These are phyloP conservation scores for Biston stratarius DNA, from an alignment of 2,888 invertebrate species.

Conservation along the genomic window DNA sequence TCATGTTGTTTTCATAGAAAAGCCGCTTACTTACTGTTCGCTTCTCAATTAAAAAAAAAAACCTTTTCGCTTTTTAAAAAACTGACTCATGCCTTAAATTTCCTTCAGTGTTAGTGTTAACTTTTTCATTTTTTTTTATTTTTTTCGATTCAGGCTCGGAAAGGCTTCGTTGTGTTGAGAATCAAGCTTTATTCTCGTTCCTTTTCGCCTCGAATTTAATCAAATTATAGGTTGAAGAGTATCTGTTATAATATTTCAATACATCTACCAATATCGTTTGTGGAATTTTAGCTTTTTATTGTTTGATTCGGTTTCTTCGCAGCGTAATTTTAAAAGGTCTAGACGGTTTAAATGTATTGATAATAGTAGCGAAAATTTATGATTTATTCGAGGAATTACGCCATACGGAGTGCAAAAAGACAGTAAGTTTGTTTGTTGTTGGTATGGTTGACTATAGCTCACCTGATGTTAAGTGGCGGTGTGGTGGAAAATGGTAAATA, in stretches of 20 bases:
- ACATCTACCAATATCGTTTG: slow-evolving; percentile 80
- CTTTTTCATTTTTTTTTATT: no score
- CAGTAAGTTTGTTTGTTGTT: neutral
- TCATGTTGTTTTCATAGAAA: neutral
- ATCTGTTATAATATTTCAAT: slow-evolving; percentile 83
- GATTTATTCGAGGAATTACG: slow-evolving; percentile 36
- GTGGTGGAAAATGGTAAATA: no score
- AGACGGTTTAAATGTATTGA: slow-evolving; percentile 67
- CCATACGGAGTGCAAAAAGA: neutral
- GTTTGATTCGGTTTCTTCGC: slow-evolving; percentile 75
- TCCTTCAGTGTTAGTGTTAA: no score
- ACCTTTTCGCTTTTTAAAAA: no score
- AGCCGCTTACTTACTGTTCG: neutral
- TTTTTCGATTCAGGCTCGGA: neutral
- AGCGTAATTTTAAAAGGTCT: slow-evolving; percentile 78
- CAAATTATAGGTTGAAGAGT: slow-evolving; percentile 84
- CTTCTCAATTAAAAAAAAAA: no score
- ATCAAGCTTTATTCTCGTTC: slow-evolving; percentile 64
- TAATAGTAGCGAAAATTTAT: neutral
- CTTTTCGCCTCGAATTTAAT: slow-evolving; percentile 82
- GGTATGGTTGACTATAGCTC: neutral
- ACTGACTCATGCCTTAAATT: no score
- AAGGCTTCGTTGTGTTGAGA: neutral
- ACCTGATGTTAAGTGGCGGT: no score
- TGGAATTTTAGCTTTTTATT: slow-evolving; percentile 83